Base-by-base conservation (phyloP, 2,888 invertebrate species). In the Callyntrura sp. region DNA sequence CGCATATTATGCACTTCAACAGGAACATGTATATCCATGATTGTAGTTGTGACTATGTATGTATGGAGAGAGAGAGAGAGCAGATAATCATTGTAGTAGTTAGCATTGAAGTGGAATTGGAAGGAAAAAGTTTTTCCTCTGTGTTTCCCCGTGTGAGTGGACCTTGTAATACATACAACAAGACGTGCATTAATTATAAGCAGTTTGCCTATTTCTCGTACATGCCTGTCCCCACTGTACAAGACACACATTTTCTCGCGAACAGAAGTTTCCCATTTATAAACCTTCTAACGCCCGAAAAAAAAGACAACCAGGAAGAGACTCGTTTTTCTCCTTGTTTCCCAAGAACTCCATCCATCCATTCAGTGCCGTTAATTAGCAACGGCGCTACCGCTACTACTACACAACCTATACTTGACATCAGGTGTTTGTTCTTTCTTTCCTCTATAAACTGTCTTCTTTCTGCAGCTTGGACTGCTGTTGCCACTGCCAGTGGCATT, bases 391-490 rank as follows among this genome's bases (percentile, higher is more conserved):
- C 35, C 35, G 6, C 35, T 35, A 35, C n/a, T n/a, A n/a, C n/a
- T n/a, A n/a, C n/a, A n/a, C 35, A 35, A 35, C 3, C 35, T 35
- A 35, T 2, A 35, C 35, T 6, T 79, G 57, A 79, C 78, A 55
- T 79, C 78, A 79, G 78, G 78, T 79, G 78, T 79, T 57, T 57
- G 28, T 43, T 57, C 25, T 11, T 73, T 14, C 62, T 11, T 62
- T 1, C 23, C 20, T 23, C 2, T 20, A 20, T 62, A 20, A 51
- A 12, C 14, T 51, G 51, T 14, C 51, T 51, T 12, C n/a, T 51
- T 8, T 51, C 14, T 3, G 51, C 51, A 35, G 12, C 51, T 14
- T 11, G 12, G n/a, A 51, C 51, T 1, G n/a, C n/a, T 14, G n/a
- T 2, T 12, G 51, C 14, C 51, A 8, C 9, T 51, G 51, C 12